These are phyloP conservation scores for Loxodonta africana DNA, from an alignment of 2,113 vertebrate genomes.

Conservation along the genomic window DNA sequence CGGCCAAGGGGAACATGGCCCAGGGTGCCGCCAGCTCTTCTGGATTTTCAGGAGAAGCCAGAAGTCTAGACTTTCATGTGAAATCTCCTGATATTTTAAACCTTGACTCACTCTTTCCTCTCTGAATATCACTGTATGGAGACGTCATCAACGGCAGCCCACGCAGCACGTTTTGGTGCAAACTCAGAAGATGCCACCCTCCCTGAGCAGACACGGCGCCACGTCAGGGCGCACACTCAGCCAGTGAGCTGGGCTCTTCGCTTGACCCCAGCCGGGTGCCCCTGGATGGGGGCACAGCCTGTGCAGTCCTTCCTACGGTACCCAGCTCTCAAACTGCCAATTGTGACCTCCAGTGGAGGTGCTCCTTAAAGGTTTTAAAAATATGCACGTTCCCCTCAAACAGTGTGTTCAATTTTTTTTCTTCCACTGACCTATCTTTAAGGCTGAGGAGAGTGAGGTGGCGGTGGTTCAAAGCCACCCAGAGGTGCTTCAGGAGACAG, in stretches of 20 bases:
- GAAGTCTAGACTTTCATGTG: background rate
- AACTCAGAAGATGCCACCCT: background rate
- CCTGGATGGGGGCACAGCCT: too few relatives aligned
- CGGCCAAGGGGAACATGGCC: background rate
- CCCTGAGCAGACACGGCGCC: too few relatives aligned
- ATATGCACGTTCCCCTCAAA: background rate
- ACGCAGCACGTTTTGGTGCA: background rate
- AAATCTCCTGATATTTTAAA: conserved; percentile 12
- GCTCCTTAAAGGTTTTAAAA: too few relatives aligned
- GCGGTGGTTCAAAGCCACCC: background rate
- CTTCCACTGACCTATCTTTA: background rate
- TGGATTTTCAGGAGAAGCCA: background rate
- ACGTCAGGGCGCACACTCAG: background rate
- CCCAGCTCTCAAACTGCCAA: background rate
- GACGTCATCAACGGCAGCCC: too few relatives aligned
- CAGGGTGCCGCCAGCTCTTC: background rate
- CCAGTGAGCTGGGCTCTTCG: background rate
- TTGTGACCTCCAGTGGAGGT: background rate
- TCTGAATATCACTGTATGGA: background rate
- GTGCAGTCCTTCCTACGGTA: background rate
- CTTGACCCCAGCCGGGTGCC: too few relatives aligned
- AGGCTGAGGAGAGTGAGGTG: background rate
- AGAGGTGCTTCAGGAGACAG: background rate
- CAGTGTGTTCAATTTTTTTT: background rate
- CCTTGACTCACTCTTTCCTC: background rate